Evolutionary conservation across 1,140 invertebrate genomes (phyloP).

Genomic region (Drosophila tani): DNA sequence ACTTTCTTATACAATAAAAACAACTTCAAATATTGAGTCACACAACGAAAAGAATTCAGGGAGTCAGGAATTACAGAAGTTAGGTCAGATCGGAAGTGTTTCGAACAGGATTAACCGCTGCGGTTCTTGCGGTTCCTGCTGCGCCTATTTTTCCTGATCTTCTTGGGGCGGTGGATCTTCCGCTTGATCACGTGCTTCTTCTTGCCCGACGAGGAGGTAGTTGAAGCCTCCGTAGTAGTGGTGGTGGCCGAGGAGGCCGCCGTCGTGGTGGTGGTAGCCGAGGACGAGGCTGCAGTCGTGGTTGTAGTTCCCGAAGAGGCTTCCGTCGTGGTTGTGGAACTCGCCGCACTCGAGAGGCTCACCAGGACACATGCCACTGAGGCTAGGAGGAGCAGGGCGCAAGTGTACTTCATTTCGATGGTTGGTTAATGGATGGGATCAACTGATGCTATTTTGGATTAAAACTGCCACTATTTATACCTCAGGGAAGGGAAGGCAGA

Average conservation of each 20-base stretch:
- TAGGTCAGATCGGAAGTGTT: no score
- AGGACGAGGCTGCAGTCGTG: neutral
- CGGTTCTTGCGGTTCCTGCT: neutral
- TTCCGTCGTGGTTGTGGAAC: slow-evolving; percentile 4
- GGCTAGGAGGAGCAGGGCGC: slow-evolving; percentile 10
- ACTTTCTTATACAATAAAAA: no score
- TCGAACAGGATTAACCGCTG: neutral
- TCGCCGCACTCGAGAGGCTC: neutral
- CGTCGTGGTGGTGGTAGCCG: slow-evolving; percentile 14
- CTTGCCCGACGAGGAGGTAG: neutral
- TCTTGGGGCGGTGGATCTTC: neutral
- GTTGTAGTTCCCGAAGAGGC: neutral
- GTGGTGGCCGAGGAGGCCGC: neutral
- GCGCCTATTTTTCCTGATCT: neutral
- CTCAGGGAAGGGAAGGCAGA: neutral
- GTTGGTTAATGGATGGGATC: neutral
- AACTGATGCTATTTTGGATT: slow-evolving; percentile 30
- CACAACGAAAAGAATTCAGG: no score
- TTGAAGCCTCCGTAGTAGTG: slow-evolving; percentile 8
- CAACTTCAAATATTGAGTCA: no score
- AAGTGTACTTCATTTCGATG: slow-evolving; percentile 13
- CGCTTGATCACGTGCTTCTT: neutral
- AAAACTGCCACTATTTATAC: slow-evolving; percentile 24
- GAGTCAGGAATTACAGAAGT: no score
- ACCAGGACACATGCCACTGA: slow-evolving; percentile 19